These are phyloP conservation scores for Ceratoteleas bidentatus DNA, from an alignment of 1,140 invertebrate species.

Conservation along the genomic window DNA sequence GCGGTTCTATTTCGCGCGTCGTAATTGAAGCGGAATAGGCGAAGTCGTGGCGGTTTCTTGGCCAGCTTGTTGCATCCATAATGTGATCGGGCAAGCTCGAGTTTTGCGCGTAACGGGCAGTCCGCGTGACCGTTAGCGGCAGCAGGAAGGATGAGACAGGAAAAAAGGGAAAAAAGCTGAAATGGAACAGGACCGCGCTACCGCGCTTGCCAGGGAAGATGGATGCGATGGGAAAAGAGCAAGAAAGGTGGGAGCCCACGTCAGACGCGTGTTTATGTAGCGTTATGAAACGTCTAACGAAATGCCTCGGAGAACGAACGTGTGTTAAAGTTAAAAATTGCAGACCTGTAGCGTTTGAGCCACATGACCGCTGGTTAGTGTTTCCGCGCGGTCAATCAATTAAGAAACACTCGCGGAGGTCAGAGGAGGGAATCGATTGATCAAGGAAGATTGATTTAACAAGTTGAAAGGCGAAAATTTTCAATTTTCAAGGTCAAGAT, in stretches of 20 bases:
- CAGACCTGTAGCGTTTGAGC: not conserved
- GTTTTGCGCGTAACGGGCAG: slow-evolving; percentile 64
- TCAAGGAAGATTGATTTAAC: too few relatives aligned
- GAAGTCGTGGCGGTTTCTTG: slow-evolving; percentile 30
- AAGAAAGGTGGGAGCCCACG: slow-evolving; percentile 51
- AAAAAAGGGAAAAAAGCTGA: slow-evolving; percentile 53
- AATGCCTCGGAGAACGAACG: slow-evolving; percentile 22
- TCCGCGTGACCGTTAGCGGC: slow-evolving; percentile 62
- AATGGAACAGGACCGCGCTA: slow-evolving; percentile 61
- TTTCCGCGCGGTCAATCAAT: not conserved
- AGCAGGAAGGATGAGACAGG: slow-evolving; percentile 58
- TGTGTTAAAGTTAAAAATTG: slow-evolving; percentile 52
- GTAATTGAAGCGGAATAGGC: slow-evolving; percentile 42
- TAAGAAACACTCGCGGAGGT: not conserved
- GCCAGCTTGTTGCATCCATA: slow-evolving; percentile 60
- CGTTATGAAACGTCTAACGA: slow-evolving; percentile 44
- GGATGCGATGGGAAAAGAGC: slow-evolving; percentile 62
- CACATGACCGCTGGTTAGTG: not conserved
- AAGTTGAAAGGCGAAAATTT: too few relatives aligned
- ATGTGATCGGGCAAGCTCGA: slow-evolving; percentile 60
- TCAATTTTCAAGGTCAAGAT: too few relatives aligned
- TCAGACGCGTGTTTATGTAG: slow-evolving; percentile 57
- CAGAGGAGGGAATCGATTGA: too few relatives aligned
- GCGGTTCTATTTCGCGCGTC: slow-evolving; percentile 18
- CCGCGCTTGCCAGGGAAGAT: slow-evolving; percentile 56